Evolutionary conservation across 2,797 vertebrate genomes (phyloP), one percentile per base, ranked within the genome.

Genomic region (Periparus ater): DNA sequence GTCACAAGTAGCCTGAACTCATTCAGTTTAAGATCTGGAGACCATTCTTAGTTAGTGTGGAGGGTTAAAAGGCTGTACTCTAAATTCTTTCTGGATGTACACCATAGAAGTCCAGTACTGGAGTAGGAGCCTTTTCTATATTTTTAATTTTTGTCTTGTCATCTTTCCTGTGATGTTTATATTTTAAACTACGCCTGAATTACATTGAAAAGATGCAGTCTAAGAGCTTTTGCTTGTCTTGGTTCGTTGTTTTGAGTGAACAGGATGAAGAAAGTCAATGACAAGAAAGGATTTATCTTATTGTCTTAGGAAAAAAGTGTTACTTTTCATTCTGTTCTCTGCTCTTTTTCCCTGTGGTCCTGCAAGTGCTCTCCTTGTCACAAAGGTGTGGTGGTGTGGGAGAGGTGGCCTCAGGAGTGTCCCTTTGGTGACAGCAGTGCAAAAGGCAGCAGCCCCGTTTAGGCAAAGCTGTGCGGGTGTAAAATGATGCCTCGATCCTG

Each of bases 361-460:
- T 0, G 0, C 26, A 22, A 19, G 11, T 8, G 0, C 36, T 58
- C 30, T 14, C n/a, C 20, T 32, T 66, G 71, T 27, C 5, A 0
- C 0, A 4, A 27, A 63, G 18, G 26, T 3, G 65, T 25, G 53
- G 32, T 83, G 61, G 32, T 38, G 30, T 7, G 7, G 40, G n/a
- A 42, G 63, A 34, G 42, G 10, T 9, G 34, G 36, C 9, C 20
- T n/a, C 68, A 9, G 63, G 34, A 54, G 40, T 7, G 34, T 36
- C 32, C 30, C 32, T 48, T 29, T 13, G 30, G 72, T 88, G 79
- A 22, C 34, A 48, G 51, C 11, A 30, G 10, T 26, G 48, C 53
- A 10, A 0, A 42, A 45, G 30, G 38, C 32, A 73, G 1, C 48
- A 58, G 48, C 61, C 8, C 7, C 12, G 0, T 34, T 63, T 11